These are phyloP conservation scores for Astyanax mexicanus DNA, from an alignment of 2,797 vertebrate species.

Conservation along the genomic window DNA sequence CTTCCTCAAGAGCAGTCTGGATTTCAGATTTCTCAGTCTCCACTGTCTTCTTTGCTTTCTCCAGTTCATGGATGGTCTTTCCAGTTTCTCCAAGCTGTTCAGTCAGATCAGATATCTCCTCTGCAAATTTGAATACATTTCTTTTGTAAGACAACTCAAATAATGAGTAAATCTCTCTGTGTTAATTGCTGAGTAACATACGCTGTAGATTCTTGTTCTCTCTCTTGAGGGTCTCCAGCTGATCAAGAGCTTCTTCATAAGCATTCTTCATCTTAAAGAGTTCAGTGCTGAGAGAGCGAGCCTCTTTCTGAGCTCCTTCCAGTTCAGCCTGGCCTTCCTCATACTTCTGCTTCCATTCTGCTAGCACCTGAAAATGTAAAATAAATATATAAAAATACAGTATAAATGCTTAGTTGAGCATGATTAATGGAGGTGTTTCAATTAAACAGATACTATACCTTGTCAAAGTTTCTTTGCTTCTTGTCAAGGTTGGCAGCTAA, in stretches of 20 bases:
- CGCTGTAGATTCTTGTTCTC: slow-evolving; percentile 86
- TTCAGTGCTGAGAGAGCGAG: slow-evolving; percentile 84
- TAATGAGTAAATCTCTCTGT: background rate
- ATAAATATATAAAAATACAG: too few species aligned
- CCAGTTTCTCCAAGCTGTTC: slow-evolving; percentile 87
- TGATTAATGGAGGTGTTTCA: too few species aligned
- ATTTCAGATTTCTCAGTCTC: slow-evolving; percentile 86
- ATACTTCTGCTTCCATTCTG: slow-evolving; percentile 88
- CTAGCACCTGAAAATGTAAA: slow-evolving; percentile 62
- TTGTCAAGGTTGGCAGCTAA: slow-evolving; percentile 83
- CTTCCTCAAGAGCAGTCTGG: slow-evolving; percentile 87
- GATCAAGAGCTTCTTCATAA: slow-evolving; percentile 86
- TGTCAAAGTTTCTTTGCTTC: slow-evolving; percentile 88
- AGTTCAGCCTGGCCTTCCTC: slow-evolving; percentile 87
- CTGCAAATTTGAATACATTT: slow-evolving; percentile 63
- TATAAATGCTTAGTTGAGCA: too few species aligned
- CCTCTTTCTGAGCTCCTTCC: slow-evolving; percentile 84
- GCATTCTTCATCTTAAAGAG: slow-evolving; percentile 89
- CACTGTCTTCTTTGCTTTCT: slow-evolving; percentile 86
- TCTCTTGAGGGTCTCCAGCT: slow-evolving; percentile 86
- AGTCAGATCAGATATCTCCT: slow-evolving; percentile 89
- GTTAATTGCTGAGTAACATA: slow-evolving; percentile 38
- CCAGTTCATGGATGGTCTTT: slow-evolving; percentile 87
- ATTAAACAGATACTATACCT: too few species aligned
- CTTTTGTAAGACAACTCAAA: background rate